These are phyloP conservation scores for Borostomias antarcticus DNA, from an alignment of 2,797 vertebrate species.

Conservation along the genomic window DNA sequence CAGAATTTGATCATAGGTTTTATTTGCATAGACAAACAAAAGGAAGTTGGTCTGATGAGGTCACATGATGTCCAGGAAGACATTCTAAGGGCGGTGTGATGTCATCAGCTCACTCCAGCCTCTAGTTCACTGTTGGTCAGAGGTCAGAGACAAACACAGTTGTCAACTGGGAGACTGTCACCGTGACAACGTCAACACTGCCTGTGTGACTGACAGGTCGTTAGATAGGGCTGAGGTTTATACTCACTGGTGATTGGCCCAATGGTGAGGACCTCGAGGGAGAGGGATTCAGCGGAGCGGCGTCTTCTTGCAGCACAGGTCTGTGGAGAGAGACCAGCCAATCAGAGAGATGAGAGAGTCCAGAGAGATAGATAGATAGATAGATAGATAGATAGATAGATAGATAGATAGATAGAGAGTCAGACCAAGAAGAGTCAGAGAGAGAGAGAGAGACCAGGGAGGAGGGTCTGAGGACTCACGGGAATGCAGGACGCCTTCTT, in stretches of 20 bases:
- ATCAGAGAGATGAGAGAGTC: no score
- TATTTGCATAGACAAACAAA: no score
- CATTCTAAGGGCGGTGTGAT: neutral
- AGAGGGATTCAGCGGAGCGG: neutral
- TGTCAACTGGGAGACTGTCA: neutral
- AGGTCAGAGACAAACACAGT: neutral
- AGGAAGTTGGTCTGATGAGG: neutral
- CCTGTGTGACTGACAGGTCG: no score
- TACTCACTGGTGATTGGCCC: neutral
- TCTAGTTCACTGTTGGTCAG: neutral
- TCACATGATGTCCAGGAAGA: neutral
- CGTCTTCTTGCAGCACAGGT: neutral
- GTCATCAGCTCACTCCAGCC: neutral
- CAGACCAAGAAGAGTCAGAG: neutral
- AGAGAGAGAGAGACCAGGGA: neutral
- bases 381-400: neutral
- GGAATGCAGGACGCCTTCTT: constrained; percentile 34
- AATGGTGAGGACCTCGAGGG: neutral
- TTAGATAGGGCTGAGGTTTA: no score
- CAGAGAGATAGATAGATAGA: neutral
- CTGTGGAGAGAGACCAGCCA: neutral
- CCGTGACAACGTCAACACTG: neutral
- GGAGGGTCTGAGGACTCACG: neutral
- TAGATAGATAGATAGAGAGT: neutral
- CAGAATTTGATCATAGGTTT: no score